A percentile compares a stretch with the other conserved stretches of the same genome.
Evolutionary conservation across 2,888 invertebrate species (phyloP).

Genomic region (Platynereis dumerilii): DNA sequence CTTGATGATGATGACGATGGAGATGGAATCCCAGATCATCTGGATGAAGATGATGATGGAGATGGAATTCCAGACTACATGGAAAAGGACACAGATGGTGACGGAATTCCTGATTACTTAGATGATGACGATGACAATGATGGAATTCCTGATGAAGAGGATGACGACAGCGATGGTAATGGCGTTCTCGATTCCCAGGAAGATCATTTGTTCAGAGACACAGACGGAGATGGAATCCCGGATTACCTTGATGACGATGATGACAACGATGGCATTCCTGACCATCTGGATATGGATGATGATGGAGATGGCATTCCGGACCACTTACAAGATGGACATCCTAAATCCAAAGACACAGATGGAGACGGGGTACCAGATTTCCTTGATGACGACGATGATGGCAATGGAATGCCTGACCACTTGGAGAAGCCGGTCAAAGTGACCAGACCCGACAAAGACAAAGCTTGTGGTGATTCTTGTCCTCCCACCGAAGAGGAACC

Average conservation of each 20-base stretch:
- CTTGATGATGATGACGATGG: slow-evolving; percentile 44
- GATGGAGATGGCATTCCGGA: slow-evolving; percentile 47
- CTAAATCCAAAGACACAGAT: slow-evolving; percentile 25
- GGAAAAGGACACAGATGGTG: slow-evolving; percentile 48
- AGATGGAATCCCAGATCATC: slow-evolving; percentile 40
- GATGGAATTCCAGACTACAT: slow-evolving; percentile 53
- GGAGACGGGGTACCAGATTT: slow-evolving; percentile 35
- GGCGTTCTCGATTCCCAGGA: slow-evolving; percentile 41
- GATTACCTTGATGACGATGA: slow-evolving; percentile 36
- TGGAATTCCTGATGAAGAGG: slow-evolving; percentile 33
- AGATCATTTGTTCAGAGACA: slow-evolving; percentile 30
- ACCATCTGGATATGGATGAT: slow-evolving; percentile 22
- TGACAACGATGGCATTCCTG: slow-evolving; percentile 44
- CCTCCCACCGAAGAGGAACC: slow-evolving; percentile 27
- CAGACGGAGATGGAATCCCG: slow-evolving; percentile 30
- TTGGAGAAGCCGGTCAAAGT: slow-evolving; percentile 35
- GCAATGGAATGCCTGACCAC: slow-evolving; percentile 49
- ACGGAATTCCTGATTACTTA: slow-evolving; percentile 55
- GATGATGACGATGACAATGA: slow-evolving; percentile 44
- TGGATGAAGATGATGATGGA: slow-evolving; percentile 31
- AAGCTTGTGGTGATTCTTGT: slow-evolving; percentile 38
- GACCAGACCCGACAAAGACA: slow-evolving; percentile 28
- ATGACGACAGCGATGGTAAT: slow-evolving; percentile 34
- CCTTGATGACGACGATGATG: slow-evolving; percentile 46
- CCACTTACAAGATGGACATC: slow-evolving; percentile 29